Evolutionary conservation across 1,140 invertebrate genomes (phyloP).

Genomic region (Drosophila setifemur): DNA sequence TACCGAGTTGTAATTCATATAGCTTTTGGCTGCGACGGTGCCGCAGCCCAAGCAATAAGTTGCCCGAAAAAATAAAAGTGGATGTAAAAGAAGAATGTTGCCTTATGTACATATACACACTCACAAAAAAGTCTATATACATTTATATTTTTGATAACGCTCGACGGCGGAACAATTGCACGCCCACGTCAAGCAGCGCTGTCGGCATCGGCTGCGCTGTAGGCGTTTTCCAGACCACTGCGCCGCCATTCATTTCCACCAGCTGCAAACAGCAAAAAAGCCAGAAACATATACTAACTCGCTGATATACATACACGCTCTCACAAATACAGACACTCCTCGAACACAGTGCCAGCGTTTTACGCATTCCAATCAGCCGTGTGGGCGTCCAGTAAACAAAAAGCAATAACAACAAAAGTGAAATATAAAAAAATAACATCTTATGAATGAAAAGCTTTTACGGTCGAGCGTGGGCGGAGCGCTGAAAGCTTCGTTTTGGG

Average conservation of each 20-base stretch:
- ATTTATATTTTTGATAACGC: constrained; percentile 72
- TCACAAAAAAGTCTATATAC: constrained; percentile 45
- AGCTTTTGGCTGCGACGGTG: neutral
- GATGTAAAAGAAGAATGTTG: constrained; percentile 24
- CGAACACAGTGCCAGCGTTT: constrained; percentile 44
- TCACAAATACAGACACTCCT: constrained; percentile 10
- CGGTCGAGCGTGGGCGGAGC: constrained; percentile 23
- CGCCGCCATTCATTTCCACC: constrained; percentile 64
- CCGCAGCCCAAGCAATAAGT: constrained; percentile 11
- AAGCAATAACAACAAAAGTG: constrained; percentile 1
- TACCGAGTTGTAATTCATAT: constrained; percentile 51
- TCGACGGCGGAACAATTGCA: constrained; percentile 61
- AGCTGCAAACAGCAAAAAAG: constrained; percentile 18
- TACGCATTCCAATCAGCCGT: constrained; percentile 78
- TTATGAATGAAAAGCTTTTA: constrained; percentile 76
- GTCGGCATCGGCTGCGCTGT: constrained; percentile 8
- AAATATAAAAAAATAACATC: constrained; percentile 20
- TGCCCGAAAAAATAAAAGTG: constrained; percentile 14
- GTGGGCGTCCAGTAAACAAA: constrained; percentile 50
- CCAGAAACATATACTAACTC: constrained; percentile 19
- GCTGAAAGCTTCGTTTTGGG: constrained; percentile 37
- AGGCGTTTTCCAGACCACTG: constrained; percentile 55
- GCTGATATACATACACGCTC: constrained; percentile 13
- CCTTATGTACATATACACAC: constrained; percentile 12
- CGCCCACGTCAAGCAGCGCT: constrained; percentile 53